Base-by-base conservation (phyloP, 2,888 invertebrate species). In the Pachymerium ferrugineum region DNA sequence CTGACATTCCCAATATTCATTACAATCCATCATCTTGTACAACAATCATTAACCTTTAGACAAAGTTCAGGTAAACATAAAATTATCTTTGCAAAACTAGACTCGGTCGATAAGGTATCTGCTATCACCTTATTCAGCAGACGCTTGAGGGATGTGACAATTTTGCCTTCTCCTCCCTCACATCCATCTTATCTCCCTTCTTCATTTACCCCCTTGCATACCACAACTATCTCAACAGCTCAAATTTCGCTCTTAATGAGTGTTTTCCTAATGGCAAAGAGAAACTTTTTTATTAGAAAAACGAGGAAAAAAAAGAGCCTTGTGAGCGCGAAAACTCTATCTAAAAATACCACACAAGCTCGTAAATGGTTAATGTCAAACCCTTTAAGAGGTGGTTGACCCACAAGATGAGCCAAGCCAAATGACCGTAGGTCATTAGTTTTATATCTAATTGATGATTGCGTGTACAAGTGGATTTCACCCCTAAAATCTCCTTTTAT, bases 1-100 rank as follows among this genome's bases (percentile, higher is more conserved):
- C n/a, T 70, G 70, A 70, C 70, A 70, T 33, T 33, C 33, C 31
- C 33, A 38, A 71, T 71, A 38, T 71, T 71, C 35, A 71, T 71
- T 38, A 71, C 71, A 19, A 71, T 71, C 71, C 71, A 71, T 71
- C 38, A 71, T 35, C 22, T 8, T 30, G 29, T 22, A 3, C 1
- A 6, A 25, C 14, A 28, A 62, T 62, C 62, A 62, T 62, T 62
- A 62, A 62, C 62, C 62, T 62, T 62, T 62, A 22, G 25, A n/a
- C 25, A 62, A 62, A 62, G 62, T 62, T 62, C 62, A 62, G 62
- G 62, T 62, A 62, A 62, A 62, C 14, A 62, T 25, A 62, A 62
- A 62, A 62, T 62, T 62, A 62, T 62, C 62, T 22, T 3, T n/a
- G n/a, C n/a, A n/a, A n/a, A n/a, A n/a, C n/a, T n/a, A 28, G 12